Percentiles rank a stretch among this genome's conserved stretches.
Evolutionary conservation across 1,140 invertebrate genomes (phyloP).

Genomic region (Dreissena polymorpha): DNA sequence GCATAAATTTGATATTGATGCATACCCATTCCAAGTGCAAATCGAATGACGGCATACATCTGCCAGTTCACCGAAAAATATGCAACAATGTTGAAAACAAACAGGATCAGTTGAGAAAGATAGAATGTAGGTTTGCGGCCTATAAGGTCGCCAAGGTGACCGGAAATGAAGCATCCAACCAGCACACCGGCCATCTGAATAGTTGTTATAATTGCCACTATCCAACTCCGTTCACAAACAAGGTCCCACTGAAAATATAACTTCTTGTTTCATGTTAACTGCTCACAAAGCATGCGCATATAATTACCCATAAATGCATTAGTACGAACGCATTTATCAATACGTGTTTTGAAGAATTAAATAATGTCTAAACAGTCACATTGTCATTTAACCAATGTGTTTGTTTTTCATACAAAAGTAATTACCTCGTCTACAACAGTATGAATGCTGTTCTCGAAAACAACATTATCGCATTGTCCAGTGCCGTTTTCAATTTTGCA

Average conservation of each 20-base stretch:
- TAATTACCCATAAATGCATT: not conserved
- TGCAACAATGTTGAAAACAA: conserved; percentile 44
- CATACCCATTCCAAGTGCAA: conserved; percentile 40
- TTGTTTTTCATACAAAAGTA: not conserved
- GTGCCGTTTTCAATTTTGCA: conserved; percentile 8
- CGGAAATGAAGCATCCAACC: conserved; percentile 55
- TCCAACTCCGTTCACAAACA: conserved; percentile 61
- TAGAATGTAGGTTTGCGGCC: conserved; percentile 60
- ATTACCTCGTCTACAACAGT: conserved; percentile 36
- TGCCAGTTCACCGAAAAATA: conserved; percentile 59
- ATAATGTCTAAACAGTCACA: not conserved
- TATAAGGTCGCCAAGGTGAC: conserved; percentile 55
- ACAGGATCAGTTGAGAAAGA: conserved; percentile 38
- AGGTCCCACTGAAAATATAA: conserved; percentile 61
- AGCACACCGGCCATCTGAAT: conserved; percentile 63
- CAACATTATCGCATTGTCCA: not conserved
- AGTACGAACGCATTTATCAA: not conserved
- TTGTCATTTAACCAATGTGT: not conserved
- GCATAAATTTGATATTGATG: no score
- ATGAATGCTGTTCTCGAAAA: conserved; percentile 26
- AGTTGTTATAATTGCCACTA: conserved; percentile 56
- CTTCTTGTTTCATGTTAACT: not conserved
- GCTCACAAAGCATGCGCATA: not conserved
- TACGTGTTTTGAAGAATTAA: not conserved
- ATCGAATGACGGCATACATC: conserved; percentile 59